These are phyloP conservation scores for Grallaria varia DNA, from an alignment of 2,113 vertebrate species.

Conservation along the genomic window DNA sequence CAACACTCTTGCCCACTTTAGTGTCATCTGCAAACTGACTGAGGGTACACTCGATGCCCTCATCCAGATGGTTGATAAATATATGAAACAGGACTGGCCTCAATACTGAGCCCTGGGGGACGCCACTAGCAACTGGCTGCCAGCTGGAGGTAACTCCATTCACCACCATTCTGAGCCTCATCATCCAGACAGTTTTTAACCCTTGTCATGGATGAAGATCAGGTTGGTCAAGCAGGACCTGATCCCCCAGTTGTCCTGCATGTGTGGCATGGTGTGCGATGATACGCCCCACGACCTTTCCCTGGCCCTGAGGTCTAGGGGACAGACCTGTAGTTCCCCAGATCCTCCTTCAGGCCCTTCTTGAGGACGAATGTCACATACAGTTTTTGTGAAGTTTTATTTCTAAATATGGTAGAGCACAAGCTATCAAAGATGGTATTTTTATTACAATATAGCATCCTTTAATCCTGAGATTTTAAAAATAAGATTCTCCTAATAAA, in stretches of 20 bases:
- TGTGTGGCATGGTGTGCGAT: not conserved
- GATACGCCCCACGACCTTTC: not conserved
- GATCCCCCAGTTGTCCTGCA: not conserved
- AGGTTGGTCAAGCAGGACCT: not conserved
- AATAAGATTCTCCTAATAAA: not conserved
- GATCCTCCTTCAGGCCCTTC: not conserved
- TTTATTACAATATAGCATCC: not conserved
- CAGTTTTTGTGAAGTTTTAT: not conserved
- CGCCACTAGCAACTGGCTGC: not conserved
- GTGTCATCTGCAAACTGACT: not conserved
- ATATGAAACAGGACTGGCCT: not conserved
- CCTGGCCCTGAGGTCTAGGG: not conserved
- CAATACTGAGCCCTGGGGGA: not conserved
- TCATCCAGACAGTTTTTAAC: not conserved
- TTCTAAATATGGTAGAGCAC: not conserved
- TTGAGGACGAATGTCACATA: not conserved
- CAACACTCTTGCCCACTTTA: not conserved
- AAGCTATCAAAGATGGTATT: not conserved
- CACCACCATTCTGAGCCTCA: not conserved
- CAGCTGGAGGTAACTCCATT: not conserved
- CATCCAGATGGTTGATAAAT: not conserved
- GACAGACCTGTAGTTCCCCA: not conserved
- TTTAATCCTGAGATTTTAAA: not conserved
- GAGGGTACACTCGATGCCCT: not conserved
- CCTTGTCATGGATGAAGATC: not conserved